Evolutionary conservation across 2,888 invertebrate genomes (phyloP).

Genomic region (Malthinus flaveolus): DNA sequence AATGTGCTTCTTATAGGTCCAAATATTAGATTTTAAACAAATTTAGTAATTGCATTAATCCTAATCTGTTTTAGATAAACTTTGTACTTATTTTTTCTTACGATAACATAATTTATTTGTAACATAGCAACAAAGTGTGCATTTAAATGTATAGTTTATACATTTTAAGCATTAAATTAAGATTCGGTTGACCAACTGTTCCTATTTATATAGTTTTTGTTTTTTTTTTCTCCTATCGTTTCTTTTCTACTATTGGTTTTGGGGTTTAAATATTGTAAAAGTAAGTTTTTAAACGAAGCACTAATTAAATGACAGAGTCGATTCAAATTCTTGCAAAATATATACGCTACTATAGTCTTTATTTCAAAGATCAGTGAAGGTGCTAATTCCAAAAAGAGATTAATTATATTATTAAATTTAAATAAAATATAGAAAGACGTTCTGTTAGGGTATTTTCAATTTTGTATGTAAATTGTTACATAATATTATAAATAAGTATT

Average conservation of each 20-base stretch:
- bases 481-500: conserved; percentile 3
- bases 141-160: too few species aligned
- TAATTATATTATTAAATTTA: conserved; percentile 1
- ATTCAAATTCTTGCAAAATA: neutral
- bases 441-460: neutral
- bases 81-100: too few species aligned
- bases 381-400: conserved; percentile 5
- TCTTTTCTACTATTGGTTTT: neutral
- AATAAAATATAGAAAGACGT: neutral
- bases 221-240: too few species aligned
- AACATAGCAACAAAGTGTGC: too few species aligned
- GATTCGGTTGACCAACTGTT: too few species aligned
- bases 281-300: neutral
- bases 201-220: too few species aligned
- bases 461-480: conserved; percentile 8
- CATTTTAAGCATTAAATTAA: too few species aligned
- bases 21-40: too few species aligned
- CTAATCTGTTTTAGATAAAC: too few species aligned
- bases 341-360: neutral
- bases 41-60: too few species aligned
- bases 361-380: conserved; percentile 2
- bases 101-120: too few species aligned
- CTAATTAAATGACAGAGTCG: neutral
- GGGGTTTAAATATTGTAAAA: neutral
- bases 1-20: too few species aligned